These are phyloP conservation scores for Lepidochitona cinerea DNA, from an alignment of 2,888 invertebrate species.

Conservation along the genomic window DNA sequence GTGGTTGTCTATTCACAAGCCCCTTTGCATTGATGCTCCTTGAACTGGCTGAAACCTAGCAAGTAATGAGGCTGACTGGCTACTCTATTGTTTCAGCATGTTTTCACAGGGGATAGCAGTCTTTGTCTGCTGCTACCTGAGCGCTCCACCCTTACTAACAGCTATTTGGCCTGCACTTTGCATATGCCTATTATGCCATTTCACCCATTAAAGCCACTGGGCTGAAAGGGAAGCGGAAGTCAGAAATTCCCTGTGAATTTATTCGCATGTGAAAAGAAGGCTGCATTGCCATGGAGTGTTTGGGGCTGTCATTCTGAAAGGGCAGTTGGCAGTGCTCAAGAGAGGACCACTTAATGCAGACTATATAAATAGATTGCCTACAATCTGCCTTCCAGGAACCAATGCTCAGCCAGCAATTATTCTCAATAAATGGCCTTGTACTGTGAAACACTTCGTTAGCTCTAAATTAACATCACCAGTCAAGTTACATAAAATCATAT, in stretches of 20 bases:
- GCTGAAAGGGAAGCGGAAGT: constrained; percentile 7
- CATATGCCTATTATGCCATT: constrained; percentile 9
- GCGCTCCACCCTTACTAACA: not conserved
- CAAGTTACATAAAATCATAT: not conserved
- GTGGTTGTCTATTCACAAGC: not conserved
- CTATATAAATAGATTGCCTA: not conserved
- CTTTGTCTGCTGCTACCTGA: constrained; percentile 6
- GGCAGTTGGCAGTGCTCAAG: not conserved
- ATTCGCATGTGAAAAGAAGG: not conserved
- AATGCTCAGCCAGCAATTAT: not conserved
- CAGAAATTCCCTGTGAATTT: constrained; percentile 6
- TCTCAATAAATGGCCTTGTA: not conserved
- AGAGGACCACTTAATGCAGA: not conserved
- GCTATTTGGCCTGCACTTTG: constrained; percentile 8
- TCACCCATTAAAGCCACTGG: not conserved
- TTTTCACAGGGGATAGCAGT: not conserved
- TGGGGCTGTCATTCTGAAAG: not conserved
- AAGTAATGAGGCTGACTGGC: not conserved
- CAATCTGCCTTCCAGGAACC: not conserved
- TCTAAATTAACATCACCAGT: too few relatives aligned
- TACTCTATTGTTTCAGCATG: constrained; percentile 1
- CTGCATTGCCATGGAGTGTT: not conserved
- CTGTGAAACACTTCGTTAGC: not conserved
- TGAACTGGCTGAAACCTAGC: not conserved
- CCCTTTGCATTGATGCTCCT: not conserved